Evolutionary conservation across 1,140 invertebrate genomes (phyloP).

Genomic region (fruit fly (Drosophila melanogaster)): DNA sequence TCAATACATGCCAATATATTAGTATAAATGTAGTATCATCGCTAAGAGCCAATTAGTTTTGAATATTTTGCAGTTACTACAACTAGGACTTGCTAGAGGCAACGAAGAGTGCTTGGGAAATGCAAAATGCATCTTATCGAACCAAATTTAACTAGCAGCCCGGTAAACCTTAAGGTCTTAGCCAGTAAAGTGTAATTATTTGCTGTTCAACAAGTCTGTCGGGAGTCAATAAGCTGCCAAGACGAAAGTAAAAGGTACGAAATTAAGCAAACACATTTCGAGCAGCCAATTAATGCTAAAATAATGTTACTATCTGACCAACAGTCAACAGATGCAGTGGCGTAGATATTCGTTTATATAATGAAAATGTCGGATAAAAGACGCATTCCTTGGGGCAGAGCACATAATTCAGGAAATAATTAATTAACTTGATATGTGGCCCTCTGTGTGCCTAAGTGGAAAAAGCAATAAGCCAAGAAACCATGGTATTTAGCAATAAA

Average conservation of each 20-base stretch:
- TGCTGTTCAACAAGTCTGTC: slow-evolving; percentile 61
- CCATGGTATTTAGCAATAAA: slow-evolving; percentile 64
- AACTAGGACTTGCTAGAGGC: not conserved
- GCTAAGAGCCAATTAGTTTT: too few species aligned
- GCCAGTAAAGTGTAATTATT: slow-evolving; percentile 59
- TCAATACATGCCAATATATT: too few species aligned
- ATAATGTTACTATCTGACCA: slow-evolving; percentile 44
- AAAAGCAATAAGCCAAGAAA: slow-evolving; percentile 64
- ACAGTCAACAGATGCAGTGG: slow-evolving; percentile 24
- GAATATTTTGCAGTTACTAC: not conserved
- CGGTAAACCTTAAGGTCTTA: slow-evolving; percentile 16
- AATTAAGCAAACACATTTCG: slow-evolving; percentile 30
- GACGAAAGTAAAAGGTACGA: slow-evolving; percentile 33
- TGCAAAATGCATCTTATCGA: not conserved
- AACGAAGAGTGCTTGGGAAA: not conserved
- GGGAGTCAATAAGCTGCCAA: slow-evolving; percentile 43
- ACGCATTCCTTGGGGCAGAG: slow-evolving; percentile 36
- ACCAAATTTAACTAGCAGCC: not conserved
- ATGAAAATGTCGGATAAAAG: slow-evolving; percentile 35
- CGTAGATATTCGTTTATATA: slow-evolving; percentile 15
- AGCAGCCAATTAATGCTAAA: slow-evolving; percentile 54
- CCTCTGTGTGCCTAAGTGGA: slow-evolving; percentile 14
- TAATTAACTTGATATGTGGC: slow-evolving; percentile 61
- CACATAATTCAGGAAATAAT: slow-evolving; percentile 59
- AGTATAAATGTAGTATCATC: too few species aligned